phyloP scores from a whole-genome alignment of 1,140 invertebrate species.

The Calephelis virginiensis region DNA sequence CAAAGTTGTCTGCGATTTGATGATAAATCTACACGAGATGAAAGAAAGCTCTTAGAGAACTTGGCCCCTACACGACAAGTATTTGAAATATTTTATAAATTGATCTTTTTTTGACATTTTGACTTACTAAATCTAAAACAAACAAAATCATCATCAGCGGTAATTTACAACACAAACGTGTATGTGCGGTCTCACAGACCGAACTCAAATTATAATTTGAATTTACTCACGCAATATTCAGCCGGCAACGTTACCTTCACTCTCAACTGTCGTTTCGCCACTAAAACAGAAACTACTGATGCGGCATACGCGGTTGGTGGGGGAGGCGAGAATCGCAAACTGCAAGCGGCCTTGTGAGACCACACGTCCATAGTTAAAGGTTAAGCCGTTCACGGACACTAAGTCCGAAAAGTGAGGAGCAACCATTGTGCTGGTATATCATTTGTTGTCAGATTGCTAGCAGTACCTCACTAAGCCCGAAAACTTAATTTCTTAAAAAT shows the following conservation, averaged over 20 bases:
- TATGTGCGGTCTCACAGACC: neutral
- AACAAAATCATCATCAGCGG: neutral
- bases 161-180: neutral
- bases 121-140: neutral
- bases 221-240: neutral
- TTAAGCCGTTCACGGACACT: too few relatives aligned
- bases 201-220: neutral
- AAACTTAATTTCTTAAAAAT: too few relatives aligned
- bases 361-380: neutral
- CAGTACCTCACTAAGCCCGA: too few relatives aligned
- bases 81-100: too few relatives aligned
- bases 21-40: too few relatives aligned
- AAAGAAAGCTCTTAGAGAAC: too few relatives aligned
- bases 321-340: neutral
- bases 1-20: too few relatives aligned
- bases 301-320: neutral
- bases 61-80: too few relatives aligned
- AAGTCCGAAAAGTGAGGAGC: too few relatives aligned
- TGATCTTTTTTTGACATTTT: neutral
- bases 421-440: too few relatives aligned
- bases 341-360: slow-evolving; percentile 8
- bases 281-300: neutral
- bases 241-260: neutral
- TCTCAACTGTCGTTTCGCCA: neutral
- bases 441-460: too few relatives aligned